Percentiles rank a stretch among this genome's conserved stretches.
Conservation (phyloP, 1,140 invertebrate genomes). For the Sogatella furcifera region DNA sequence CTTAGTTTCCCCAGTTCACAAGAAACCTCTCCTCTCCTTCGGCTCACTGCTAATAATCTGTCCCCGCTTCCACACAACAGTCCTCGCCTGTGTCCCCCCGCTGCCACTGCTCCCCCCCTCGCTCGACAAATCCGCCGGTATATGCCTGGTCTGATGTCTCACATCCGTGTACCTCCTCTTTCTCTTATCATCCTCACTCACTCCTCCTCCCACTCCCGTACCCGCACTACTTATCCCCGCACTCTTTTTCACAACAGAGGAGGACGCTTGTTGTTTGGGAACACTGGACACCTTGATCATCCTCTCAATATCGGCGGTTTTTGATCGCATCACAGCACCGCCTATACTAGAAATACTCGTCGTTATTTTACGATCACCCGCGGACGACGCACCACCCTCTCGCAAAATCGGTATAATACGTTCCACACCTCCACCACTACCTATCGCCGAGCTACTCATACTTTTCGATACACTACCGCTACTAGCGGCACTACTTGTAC, state of each 20-base stretch:
- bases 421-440: background rate
- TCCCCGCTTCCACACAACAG: constrained; percentile 57
- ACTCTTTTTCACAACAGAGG: background rate
- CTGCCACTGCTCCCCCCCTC: constrained; percentile 20
- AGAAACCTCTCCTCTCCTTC: constrained; percentile 24
- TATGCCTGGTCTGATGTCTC: constrained; percentile 47
- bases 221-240: constrained; percentile 1
- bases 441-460: constrained; percentile 15
- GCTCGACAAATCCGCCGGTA: constrained; percentile 41
- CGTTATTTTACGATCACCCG: constrained; percentile 26
- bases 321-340: constrained; percentile 50
- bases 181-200: constrained; percentile 30
- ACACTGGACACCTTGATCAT: constrained; percentile 35
- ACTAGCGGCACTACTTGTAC: constrained; percentile 9
- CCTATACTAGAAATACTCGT: constrained; percentile 53
- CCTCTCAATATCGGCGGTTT: constrained; percentile 54
- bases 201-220: constrained; percentile 22
- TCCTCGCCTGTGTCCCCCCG: constrained; percentile 6
- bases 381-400: background rate
- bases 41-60: constrained; percentile 70
- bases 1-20: too few relatives aligned
- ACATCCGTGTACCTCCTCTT: constrained; percentile 48
- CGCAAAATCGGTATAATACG: constrained; percentile 1
- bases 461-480: constrained; percentile 19
- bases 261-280: background rate